phyloP scores from a whole-genome alignment of 2,797 vertebrate species.

The Tarsius wallacei region DNA sequence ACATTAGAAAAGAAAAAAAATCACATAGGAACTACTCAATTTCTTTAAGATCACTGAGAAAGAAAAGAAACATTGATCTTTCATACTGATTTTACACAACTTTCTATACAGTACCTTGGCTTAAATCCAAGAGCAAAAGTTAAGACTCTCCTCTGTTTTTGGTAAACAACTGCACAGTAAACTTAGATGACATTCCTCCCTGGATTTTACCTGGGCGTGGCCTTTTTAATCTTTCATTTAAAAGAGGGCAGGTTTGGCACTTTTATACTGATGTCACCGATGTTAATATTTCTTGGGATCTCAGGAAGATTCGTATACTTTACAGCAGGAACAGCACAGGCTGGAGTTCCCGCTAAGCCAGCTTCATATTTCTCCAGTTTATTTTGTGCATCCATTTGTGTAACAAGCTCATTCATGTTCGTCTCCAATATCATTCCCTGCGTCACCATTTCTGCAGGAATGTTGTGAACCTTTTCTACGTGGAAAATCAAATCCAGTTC shows the following conservation, averaged over 20 bases:
- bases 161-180: slow-evolving; percentile 95
- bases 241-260: slow-evolving; percentile 99
- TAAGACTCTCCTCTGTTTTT: slow-evolving; percentile 90
- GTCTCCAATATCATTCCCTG: slow-evolving; percentile 99
- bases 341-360: slow-evolving; percentile 99
- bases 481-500: no score
- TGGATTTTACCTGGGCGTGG: slow-evolving; percentile 92
- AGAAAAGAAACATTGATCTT: no score
- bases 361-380: slow-evolving; percentile 99
- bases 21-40: no score
- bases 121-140: no score
- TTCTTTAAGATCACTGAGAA: no score
- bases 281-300: slow-evolving; percentile 99
- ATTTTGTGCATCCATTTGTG: slow-evolving; percentile 98
- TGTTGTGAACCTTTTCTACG: slow-evolving; percentile 99
- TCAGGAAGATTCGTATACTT: slow-evolving; percentile 99
- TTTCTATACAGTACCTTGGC: no score
- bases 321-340: slow-evolving; percentile 98
- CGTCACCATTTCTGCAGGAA: slow-evolving; percentile 99
- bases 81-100: no score
- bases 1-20: no score
- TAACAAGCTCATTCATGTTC: slow-evolving; percentile 99
- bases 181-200: slow-evolving; percentile 90
- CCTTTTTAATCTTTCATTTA: slow-evolving; percentile 94
- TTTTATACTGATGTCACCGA: slow-evolving; percentile 99